Conservation (phyloP, 2,113 vertebrate species). For the Diadophis punctatus region DNA sequence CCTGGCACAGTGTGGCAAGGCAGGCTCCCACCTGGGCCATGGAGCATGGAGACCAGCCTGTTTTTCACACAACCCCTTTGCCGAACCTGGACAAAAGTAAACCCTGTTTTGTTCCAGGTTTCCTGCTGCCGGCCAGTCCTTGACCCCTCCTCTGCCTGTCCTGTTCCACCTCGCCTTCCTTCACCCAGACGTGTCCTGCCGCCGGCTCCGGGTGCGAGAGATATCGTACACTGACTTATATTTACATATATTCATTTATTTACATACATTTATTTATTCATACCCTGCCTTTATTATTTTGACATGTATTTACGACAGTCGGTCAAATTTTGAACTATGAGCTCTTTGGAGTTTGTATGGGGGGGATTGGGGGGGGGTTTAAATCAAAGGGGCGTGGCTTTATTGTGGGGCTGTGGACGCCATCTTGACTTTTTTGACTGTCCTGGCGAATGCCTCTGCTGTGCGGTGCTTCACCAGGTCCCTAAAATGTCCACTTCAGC, state of each 20-base stretch:
- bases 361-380: too few species aligned
- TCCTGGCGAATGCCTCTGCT: background rate
- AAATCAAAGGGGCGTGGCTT: background rate
- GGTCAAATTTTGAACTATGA: background rate
- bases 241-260: too few species aligned
- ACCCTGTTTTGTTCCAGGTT: too few species aligned
- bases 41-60: background rate
- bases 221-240: too few species aligned
- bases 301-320: background rate
- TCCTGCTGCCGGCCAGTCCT: background rate
- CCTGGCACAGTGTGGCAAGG: background rate
- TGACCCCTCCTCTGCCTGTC: background rate
- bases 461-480: too few species aligned
- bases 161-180: too few species aligned
- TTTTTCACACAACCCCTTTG: too few species aligned
- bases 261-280: too few species aligned
- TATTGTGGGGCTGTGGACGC: background rate
- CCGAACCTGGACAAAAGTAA: too few species aligned
- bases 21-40: background rate
- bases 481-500: background rate
- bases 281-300: too few species aligned
- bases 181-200: background rate
- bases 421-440: background rate
- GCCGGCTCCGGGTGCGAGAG: background rate
- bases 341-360: background rate